These are phyloP conservation scores for Spodoptera picta DNA, from an alignment of 2,888 invertebrate genomes.

Conservation along the genomic window DNA sequence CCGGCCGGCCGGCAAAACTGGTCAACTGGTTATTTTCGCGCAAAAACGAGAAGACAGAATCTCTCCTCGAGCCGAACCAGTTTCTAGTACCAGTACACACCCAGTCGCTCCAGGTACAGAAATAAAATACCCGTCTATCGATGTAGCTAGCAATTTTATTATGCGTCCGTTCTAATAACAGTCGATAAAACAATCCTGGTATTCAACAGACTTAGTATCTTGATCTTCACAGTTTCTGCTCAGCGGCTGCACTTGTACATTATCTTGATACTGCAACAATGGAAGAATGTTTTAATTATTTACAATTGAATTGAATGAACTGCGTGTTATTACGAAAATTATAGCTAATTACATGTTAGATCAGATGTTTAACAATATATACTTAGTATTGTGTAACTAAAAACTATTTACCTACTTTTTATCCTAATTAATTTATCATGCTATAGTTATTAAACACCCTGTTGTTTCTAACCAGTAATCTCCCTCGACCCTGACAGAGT, in stretches of 20 bases:
- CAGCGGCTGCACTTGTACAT: constrained; percentile 45
- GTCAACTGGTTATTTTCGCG: constrained; percentile 84
- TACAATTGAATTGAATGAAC: constrained; percentile 20
- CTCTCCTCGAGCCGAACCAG: constrained; percentile 63
- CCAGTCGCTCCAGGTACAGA: constrained; percentile 61
- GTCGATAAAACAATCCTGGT: constrained; percentile 67
- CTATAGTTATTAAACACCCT: too few species aligned
- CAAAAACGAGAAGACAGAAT: constrained; percentile 79
- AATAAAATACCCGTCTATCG: constrained; percentile 59
- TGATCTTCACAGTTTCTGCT: constrained; percentile 54
- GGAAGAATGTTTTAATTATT: constrained; percentile 43
- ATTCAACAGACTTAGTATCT: constrained; percentile 55
- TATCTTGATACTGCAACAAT: constrained; percentile 64
- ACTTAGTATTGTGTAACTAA: too few species aligned
- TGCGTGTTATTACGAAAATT: constrained; percentile 30
- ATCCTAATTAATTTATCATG: too few species aligned
- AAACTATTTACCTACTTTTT: too few species aligned
- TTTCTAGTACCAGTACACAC: constrained; percentile 59
- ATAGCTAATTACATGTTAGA: constrained; percentile 27
- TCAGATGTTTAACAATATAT: too few species aligned
- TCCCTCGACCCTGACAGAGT: too few species aligned
- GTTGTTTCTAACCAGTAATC: too few species aligned
- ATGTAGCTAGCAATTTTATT: constrained; percentile 46
- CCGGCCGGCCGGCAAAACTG: constrained; percentile 66
- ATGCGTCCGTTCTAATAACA: constrained; percentile 59